Conservation (phyloP, 1,140 invertebrate genomes). For the Drosophila bocqueti region DNA sequence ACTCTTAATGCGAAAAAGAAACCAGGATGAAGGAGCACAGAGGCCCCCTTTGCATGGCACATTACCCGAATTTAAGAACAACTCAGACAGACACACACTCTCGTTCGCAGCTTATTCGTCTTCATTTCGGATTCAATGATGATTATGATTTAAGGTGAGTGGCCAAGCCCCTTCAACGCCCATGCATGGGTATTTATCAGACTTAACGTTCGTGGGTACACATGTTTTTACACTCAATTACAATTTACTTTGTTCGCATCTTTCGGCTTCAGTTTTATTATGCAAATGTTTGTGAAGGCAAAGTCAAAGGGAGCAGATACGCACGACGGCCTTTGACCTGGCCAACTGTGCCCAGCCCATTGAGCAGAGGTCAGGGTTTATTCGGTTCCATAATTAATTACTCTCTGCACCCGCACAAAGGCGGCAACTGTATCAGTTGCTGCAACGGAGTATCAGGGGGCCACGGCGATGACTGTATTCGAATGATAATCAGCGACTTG, state of each 20-base stretch:
- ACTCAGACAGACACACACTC: conserved; percentile 15
- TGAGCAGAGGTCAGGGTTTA: conserved; percentile 17
- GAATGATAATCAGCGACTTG: conserved; percentile 35
- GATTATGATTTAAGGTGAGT: conserved; percentile 67
- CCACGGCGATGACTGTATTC: conserved; percentile 15
- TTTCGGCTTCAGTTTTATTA: conserved; percentile 28
- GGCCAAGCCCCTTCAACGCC: conserved; percentile 6
- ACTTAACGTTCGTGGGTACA: conserved; percentile 12
- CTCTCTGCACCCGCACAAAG: conserved; percentile 33
- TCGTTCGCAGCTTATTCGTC: conserved; percentile 29
- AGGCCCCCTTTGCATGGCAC: conserved; percentile 41
- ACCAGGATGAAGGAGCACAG: neutral
- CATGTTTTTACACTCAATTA: conserved; percentile 56
- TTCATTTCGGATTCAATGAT: conserved; percentile 42
- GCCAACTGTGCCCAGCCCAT: conserved; percentile 9
- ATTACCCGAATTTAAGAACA: conserved; percentile 51
- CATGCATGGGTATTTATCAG: conserved; percentile 27
- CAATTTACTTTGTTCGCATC: conserved; percentile 44
- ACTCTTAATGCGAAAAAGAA: conserved; percentile 2
- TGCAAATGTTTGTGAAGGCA: conserved; percentile 27
- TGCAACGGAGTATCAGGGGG: conserved; percentile 7
- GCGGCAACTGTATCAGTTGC: conserved; percentile 9
- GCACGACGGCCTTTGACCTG: conserved; percentile 20
- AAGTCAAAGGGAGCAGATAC: conserved; percentile 14
- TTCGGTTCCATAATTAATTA: conserved; percentile 44